Evolutionary conservation across 2,797 vertebrate species (phyloP).

Genomic region (Parauchenoglanis ngamensis): DNA sequence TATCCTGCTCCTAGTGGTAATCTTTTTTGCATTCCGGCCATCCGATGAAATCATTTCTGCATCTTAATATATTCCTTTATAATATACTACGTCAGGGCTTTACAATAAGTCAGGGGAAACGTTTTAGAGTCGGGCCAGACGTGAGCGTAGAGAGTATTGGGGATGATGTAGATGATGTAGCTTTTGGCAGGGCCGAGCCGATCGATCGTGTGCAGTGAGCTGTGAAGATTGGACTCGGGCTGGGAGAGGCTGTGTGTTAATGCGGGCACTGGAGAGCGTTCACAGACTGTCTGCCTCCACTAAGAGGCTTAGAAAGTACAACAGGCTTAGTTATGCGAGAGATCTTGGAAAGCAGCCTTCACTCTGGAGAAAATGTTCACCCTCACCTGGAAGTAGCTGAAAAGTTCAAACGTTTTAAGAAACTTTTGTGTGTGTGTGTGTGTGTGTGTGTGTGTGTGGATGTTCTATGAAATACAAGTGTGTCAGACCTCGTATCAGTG

Average conservation of each 20-base stretch:
- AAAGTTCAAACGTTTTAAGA: not conserved
- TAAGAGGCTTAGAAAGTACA: slow-evolving; percentile 1
- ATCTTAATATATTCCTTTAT: slow-evolving; percentile 6
- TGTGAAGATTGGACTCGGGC: slow-evolving; percentile 64
- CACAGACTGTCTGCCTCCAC: slow-evolving; percentile 55
- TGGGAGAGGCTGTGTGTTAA: slow-evolving; percentile 56
- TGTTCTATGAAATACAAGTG: not conserved
- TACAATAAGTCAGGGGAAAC: not conserved
- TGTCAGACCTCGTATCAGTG: too few species aligned
- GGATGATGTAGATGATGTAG: slow-evolving; percentile 36
- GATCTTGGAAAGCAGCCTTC: not conserved
- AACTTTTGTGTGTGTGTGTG: too few species aligned
- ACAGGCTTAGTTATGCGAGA: not conserved
- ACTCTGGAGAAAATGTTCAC: not conserved
- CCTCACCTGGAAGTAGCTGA: not conserved
- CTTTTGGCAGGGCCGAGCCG: slow-evolving; percentile 45
- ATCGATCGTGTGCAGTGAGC: slow-evolving; percentile 65
- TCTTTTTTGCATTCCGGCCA: too few species aligned
- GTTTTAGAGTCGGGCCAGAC: slow-evolving; percentile 23
- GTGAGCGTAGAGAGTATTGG: slow-evolving; percentile 8
- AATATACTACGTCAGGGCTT: not conserved
- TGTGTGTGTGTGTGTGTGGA: too few species aligned
- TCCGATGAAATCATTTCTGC: not conserved
- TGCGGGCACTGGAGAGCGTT: slow-evolving; percentile 63
- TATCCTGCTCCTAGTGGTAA: not conserved